These are phyloP conservation scores for Bombus terrestris DNA, from an alignment of 1,140 invertebrate genomes.

Conservation along the genomic window DNA sequence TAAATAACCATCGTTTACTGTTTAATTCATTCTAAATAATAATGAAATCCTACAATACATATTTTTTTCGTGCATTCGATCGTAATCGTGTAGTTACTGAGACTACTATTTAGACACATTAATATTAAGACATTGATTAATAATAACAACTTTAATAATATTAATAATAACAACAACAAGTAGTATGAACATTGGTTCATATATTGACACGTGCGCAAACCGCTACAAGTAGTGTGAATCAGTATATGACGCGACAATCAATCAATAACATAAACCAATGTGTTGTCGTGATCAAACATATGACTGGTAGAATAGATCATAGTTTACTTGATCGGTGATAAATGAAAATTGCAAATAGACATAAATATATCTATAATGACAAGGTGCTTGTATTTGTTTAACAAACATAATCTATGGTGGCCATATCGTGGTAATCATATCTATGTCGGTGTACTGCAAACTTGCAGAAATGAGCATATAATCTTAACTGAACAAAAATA, in stretches of 20 bases:
- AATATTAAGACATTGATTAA: too few species aligned
- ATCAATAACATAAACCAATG: conserved; percentile 6
- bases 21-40: too few species aligned
- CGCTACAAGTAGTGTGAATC: background rate
- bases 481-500: background rate
- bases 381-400: background rate
- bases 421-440: background rate
- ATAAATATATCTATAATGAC: background rate
- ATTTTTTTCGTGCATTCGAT: background rate
- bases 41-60: too few species aligned
- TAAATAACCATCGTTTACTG: too few species aligned
- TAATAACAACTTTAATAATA: too few species aligned
- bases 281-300: background rate
- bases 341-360: conserved; percentile 20
- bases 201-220: background rate
- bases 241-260: background rate
- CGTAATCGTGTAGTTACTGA: background rate
- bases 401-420: background rate
- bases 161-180: too few species aligned
- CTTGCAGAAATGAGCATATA: background rate
- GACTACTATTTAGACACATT: background rate
- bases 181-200: too few species aligned
- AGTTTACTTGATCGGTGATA: conserved; percentile 3
- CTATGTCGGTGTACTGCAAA: background rate
- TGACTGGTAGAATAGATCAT: background rate